Base-by-base conservation (phyloP, 2,888 invertebrate genomes). In the Poecilus cupreus region DNA sequence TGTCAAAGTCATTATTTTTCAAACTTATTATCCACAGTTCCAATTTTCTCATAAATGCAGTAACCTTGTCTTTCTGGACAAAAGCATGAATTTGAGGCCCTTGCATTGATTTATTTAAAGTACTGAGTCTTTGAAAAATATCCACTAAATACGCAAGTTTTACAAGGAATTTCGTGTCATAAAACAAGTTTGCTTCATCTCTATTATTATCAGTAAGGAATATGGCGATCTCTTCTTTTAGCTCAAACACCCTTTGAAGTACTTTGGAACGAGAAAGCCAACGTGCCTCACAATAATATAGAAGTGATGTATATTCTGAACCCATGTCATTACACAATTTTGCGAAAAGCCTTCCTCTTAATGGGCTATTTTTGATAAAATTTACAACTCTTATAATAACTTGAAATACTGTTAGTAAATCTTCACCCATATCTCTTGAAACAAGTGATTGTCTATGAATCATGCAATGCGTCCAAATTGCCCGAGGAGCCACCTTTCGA, bases 381-480 rank as follows among this genome's bases (percentile, higher is more conserved):
- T 57, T 80, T 60, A 60, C 39, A 77, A 77, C 76, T 64, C 64
- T 64, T 26, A 68, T 68, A 64, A 77, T 68, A 46, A 74, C 60
- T 68, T 68, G 3, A 43, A 75, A 81, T 57, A 81, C 60, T 11
- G 54, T 20, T 43, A 75, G 37, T 51, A 81, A 75, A 57, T 75
- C 81, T 10, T 74, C 43, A 32, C 81, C 57, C 16, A 81, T 74
- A 75, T 37, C 39, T 75, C 75, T 81, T 75, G 75, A 75, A 13
- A 75, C 81, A 22, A 81, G 81, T 54, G 81, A 74, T 75, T 51
- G 74, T 60, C 81, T 80, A 57, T 80, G 81, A 22, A 81, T 43
- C 74, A 81, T 81, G 81, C 60, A 74, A 74, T 81, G 81, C 57
- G 74, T 81, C 81, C 75, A 81, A 51, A 39, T 26, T 75, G 70